phyloP scores from a whole-genome alignment of 23 tunicate species.

The Ascidia mentula region DNA sequence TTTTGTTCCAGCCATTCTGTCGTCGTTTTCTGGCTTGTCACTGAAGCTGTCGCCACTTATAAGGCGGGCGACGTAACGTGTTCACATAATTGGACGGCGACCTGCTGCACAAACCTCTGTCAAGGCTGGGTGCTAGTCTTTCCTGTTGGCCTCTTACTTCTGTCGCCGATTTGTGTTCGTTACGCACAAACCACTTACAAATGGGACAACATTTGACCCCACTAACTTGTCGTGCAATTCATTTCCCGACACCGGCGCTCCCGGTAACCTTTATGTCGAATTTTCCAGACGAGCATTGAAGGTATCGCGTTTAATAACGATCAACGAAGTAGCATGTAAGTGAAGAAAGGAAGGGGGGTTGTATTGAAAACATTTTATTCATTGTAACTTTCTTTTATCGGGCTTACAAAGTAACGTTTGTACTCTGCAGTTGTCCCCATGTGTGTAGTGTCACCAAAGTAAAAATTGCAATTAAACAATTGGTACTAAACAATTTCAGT shows the following conservation, averaged over 20 bases:
- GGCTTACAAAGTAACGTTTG: background rate
- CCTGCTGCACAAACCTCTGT: background rate
- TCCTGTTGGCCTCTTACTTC: slow-evolving; percentile 6
- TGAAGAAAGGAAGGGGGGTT: background rate
- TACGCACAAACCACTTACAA: background rate
- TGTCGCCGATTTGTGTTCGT: background rate
- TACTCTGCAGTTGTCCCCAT: background rate
- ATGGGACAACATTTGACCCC: background rate
- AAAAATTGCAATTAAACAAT: background rate
- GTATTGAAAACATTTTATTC: background rate
- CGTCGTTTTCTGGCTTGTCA: background rate
- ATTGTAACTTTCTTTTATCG: background rate
- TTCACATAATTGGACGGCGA: background rate
- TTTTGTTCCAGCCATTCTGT: background rate
- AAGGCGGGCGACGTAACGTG: background rate
- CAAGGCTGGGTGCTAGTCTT: background rate
- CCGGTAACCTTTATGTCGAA: background rate
- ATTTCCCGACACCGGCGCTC: slow-evolving; percentile 8
- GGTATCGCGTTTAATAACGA: slow-evolving; percentile 2
- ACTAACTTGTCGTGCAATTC: background rate
- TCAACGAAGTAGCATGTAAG: background rate
- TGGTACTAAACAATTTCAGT: background rate
- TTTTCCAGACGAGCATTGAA: slow-evolving; percentile 8
- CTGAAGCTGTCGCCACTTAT: background rate
- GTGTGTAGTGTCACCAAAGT: background rate